Evolutionary conservation across 2,888 invertebrate genomes (phyloP), one percentile per base, ranked within the genome.

Genomic region (Callyntrura sp.): DNA sequence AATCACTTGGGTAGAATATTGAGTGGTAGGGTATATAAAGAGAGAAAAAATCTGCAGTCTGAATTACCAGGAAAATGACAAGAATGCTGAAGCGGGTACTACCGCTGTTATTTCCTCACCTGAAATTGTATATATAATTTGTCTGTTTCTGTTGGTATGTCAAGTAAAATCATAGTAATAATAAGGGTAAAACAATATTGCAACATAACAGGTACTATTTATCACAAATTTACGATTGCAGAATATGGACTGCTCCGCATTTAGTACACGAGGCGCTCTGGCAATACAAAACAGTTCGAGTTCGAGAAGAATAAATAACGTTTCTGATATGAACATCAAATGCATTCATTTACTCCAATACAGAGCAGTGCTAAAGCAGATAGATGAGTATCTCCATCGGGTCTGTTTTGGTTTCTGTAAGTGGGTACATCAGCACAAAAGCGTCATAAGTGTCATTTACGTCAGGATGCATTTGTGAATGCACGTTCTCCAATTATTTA

Each of bases 1-100:
- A 90, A 90, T 90, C 90, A 90, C 90, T 90, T 88, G 87, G 70
- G 45, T 88, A 48, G 87, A 81, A 88, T 88, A 88, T 88, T 88
- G 82, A 88, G 87, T 88, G 87, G 73, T 73, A 45, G 45, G 12
- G 12, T n/a, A n/a, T n/a, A n/a, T n/a, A 12, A 5, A 57, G 35
- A 6, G 35, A 35, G 35, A 35, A 6, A 45, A 35, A 35, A 11
- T 17, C 1, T 70, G 70, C 62, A 62, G 25, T 25, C 12, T 14
- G 43, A 43, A 68, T 43, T 35, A 68, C 68, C 1, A 6, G 23
- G 43, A 17, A 35, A 68, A 68, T 43, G 35, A 43, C 68, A 43
- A 35, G 35, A 68, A 17, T 14, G 43, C 43, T 17, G 17, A 17
- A n/a, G 43, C 43, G 4, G 17, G n/a, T 35, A 8, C 28, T 35